phyloP scores from a whole-genome alignment of 2,888 invertebrate species.

The Lithophane socia region DNA sequence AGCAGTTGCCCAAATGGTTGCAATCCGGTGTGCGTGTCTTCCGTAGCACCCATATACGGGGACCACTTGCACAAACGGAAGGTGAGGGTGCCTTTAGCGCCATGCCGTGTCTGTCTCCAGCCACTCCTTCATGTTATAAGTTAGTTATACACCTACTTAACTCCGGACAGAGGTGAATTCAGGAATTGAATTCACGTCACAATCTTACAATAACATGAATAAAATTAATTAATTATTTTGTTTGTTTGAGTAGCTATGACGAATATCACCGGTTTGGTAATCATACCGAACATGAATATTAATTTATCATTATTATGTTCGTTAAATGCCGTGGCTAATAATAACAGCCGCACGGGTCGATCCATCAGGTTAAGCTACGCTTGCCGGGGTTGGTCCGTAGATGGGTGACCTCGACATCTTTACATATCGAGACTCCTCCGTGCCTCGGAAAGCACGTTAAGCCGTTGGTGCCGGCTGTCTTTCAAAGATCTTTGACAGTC shows the following conservation, averaged over 20 bases:
- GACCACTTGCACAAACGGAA: not conserved
- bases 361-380: too few species aligned
- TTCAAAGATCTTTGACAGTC: too few species aligned
- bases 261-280: not conserved
- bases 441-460: too few species aligned
- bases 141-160: not conserved
- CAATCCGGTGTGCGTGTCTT: too few species aligned
- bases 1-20: not conserved
- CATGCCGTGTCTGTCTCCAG: not conserved
- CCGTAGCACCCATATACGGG: too few species aligned
- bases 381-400: too few species aligned
- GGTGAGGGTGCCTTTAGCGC: not conserved
- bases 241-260: conserved; percentile 7
- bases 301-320: not conserved
- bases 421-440: too few species aligned
- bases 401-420: too few species aligned
- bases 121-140: not conserved
- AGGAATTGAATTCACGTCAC: conserved; percentile 5
- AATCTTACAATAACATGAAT: conserved; percentile 2
- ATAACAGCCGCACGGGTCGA: too few species aligned
- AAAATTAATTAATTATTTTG: conserved; percentile 5
- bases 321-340: too few species aligned
- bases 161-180: conserved; percentile 11
- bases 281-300: conserved; percentile 12
- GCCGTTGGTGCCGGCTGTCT: too few species aligned